phyloP scores from a whole-genome alignment of 1,140 invertebrate genomes.

The Cyrtorhinus lividipennis region DNA sequence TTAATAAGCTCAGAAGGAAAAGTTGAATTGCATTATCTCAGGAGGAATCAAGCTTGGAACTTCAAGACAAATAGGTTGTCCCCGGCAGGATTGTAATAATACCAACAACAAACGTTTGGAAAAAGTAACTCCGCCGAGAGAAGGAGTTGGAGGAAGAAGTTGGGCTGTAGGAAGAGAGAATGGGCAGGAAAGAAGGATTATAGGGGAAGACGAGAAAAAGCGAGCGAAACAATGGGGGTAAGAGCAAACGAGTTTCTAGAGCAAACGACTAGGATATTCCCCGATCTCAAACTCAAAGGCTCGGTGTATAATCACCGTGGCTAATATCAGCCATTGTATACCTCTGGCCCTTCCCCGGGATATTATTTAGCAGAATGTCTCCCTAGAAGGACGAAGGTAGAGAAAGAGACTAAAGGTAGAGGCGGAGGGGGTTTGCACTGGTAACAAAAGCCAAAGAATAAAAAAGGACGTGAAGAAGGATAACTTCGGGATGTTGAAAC shows the following conservation, averaged over 20 bases:
- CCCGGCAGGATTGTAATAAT: neutral
- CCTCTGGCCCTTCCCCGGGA: neutral
- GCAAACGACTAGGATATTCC: neutral
- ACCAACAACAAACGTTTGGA: neutral
- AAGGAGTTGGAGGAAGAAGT: neutral
- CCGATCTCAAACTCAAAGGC: neutral
- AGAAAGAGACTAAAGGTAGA: no score
- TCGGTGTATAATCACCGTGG: neutral
- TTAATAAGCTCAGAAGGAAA: neutral
- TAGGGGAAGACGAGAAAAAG: neutral
- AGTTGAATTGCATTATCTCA: neutral
- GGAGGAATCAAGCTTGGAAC: neutral
- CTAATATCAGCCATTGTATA: neutral
- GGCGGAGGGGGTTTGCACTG: no score
- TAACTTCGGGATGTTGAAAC: no score
- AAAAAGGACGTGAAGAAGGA: neutral
- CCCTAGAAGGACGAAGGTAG: neutral
- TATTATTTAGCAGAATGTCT: neutral
- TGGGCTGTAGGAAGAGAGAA: neutral
- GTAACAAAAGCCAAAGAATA: neutral
- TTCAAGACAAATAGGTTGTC: neutral
- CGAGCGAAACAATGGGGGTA: neutral
- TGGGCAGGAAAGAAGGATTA: neutral
- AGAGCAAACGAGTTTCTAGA: neutral
- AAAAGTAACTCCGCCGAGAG: neutral